Base-by-base conservation (phyloP, 2,888 invertebrate species). In the Hesperia comma region DNA sequence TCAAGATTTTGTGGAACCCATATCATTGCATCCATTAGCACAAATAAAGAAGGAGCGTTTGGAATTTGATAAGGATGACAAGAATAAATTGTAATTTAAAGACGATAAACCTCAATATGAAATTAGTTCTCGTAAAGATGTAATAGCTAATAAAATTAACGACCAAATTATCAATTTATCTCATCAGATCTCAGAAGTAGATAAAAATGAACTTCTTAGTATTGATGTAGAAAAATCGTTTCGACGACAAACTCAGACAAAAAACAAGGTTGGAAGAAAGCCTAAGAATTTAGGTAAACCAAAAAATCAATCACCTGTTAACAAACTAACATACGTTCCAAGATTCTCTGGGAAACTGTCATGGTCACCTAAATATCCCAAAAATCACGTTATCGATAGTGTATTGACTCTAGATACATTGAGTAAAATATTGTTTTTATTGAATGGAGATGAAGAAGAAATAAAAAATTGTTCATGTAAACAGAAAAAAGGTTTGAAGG, bases 371-470 rank as follows among this genome's bases (percentile, higher is more conserved):
- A 62, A 58, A 32, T n/a, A 55, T 8, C 12, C 51, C 12, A 55
- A 7, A 32, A 49, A 61, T 43, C 43, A 60, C 40, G 51, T 63
- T 7, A 72, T 72, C n/a, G 77, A 78, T 10, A 68, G 68, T 58
- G 72, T 81, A 14, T 72, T 82, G 54, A 75, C 81, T 14, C 55
- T 76, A 53, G 90, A 90, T 68, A 84, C 90, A 8, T 77, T 91
- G 2, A 81, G 84, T 60, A 90, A 87, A 82, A 87, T 91, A 82
- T 71, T 91, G 21, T 72, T 67, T 63, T 21, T 86, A 17, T 74
- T 87, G 61, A 67, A 69, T 21, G 75, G 72, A 26, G 56, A 69
- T 40, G 21, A 6, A 57, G 63, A 6, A n/a, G 57, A 15, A 73
- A 71, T 41, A 53, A n/a, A 40, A n/a, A 37, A 17, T 26, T 55